phyloP scores from a whole-genome alignment of 2,888 invertebrate species.

The Microplitis deprimator region DNA sequence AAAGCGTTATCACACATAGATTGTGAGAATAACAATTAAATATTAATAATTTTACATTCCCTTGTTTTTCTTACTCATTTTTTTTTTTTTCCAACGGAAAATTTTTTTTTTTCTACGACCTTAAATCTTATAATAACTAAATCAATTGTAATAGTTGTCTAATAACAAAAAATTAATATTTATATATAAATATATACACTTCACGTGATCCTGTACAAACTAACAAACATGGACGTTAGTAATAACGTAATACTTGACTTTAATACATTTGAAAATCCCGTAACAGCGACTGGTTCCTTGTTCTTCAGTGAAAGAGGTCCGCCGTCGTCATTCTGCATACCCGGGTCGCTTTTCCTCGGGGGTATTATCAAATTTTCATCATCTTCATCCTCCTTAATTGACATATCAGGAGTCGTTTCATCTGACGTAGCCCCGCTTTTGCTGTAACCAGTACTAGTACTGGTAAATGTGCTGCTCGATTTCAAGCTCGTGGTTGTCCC shows the following conservation, averaged over 20 bases:
- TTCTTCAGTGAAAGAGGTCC: conserved; percentile 63
- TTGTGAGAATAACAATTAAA: conserved; percentile 27
- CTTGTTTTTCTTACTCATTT: conserved; percentile 25
- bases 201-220: conserved; percentile 59
- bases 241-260: conserved; percentile 46
- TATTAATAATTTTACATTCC: conserved; percentile 20
- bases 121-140: conserved; percentile 44
- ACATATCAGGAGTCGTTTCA: conserved; percentile 71
- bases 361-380: conserved; percentile 70
- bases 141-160: conserved; percentile 23
- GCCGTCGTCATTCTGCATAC: conserved; percentile 68
- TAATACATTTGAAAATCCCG: conserved; percentile 14
- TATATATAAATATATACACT: conserved; percentile 39
- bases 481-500: conserved; percentile 27
- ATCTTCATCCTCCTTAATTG: conserved; percentile 63
- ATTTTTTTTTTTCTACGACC: conserved; percentile 37
- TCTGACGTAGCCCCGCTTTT: conserved; percentile 63
- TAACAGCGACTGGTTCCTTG: conserved; percentile 53
- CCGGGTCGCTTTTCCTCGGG: conserved; percentile 68
- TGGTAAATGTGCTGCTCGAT: conserved; percentile 12
- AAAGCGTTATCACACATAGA: conserved; percentile 18
- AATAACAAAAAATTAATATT: not conserved
- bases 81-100: conserved; percentile 13
- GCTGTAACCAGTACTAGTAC: conserved; percentile 46
- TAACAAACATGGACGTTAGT: conserved; percentile 40